Percentiles rank a stretch among this genome's conserved stretches.
These are phyloP conservation scores for Myotis yumanensis DNA, from an alignment of 2,113 vertebrate species.

Conservation along the genomic window DNA sequence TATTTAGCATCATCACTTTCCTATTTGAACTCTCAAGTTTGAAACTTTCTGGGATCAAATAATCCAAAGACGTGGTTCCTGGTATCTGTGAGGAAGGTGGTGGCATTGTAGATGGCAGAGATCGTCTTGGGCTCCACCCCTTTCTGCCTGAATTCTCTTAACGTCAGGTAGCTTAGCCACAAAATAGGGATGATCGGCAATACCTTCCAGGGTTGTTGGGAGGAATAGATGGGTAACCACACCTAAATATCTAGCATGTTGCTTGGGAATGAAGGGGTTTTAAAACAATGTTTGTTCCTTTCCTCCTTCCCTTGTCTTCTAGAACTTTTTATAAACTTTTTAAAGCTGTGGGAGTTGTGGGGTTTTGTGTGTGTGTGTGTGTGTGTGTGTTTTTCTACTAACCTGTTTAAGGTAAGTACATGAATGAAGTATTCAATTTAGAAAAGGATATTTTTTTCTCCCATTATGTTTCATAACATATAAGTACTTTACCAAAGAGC, in stretches of 20 bases:
- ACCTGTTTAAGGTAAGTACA: neutral
- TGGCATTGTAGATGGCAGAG: neutral
- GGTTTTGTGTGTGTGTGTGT: neutral
- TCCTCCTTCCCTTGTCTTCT: neutral
- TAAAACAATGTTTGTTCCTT: neutral
- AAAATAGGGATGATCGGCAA: neutral
- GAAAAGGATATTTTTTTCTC: constrained; percentile 38
- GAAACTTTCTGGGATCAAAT: constrained; percentile 29
- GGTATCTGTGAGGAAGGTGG: neutral
- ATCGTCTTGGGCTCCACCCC: neutral
- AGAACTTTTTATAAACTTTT: neutral
- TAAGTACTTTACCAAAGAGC: neutral
- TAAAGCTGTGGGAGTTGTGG: neutral
- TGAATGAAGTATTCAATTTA: neutral
- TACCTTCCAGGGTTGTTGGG: neutral
- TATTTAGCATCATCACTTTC: constrained; percentile 2
- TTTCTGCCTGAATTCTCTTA: neutral
- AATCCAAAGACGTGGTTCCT: neutral
- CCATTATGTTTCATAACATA: neutral
- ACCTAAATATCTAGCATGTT: neutral
- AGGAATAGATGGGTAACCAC: neutral
- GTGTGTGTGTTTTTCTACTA: neutral
- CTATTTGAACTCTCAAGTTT: constrained; percentile 28
- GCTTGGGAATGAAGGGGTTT: neutral
- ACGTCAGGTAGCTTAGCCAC: neutral